Percentiles rank a stretch among this genome's conserved stretches.
Evolutionary conservation across 2,113 vertebrate species (phyloP).

Genomic region (Chelonoidis abingdonii): DNA sequence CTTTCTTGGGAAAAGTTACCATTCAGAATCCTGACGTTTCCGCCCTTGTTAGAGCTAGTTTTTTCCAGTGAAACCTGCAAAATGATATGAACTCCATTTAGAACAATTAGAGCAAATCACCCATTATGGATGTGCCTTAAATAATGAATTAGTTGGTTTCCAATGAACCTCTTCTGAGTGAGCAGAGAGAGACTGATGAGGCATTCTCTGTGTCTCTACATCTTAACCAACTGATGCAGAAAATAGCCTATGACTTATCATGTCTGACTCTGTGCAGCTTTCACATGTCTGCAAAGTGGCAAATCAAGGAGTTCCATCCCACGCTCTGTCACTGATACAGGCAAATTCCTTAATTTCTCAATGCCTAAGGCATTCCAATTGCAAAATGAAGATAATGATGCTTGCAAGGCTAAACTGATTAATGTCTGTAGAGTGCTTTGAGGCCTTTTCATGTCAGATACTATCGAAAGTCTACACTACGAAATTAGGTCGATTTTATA

Average conservation of each 20-base stretch:
- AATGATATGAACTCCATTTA: slow-evolving; percentile 27
- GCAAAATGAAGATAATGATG: background rate
- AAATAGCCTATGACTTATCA: slow-evolving; percentile 1
- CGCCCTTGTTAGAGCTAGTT: background rate
- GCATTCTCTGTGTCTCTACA: background rate
- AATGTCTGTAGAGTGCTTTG: background rate
- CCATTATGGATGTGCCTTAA: slow-evolving; percentile 6
- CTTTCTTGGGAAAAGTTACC: background rate
- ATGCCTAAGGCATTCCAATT: background rate
- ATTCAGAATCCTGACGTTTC: background rate
- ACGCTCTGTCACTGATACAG: background rate
- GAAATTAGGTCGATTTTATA: too few relatives aligned
- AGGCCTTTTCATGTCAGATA: background rate
- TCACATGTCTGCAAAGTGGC: background rate
- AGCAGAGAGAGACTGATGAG: slow-evolving; percentile 9
- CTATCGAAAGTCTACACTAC: background rate
- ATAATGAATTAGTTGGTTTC: slow-evolving; percentile 51
- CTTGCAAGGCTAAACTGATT: background rate
- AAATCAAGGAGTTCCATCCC: background rate
- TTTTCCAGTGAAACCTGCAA: slow-evolving; percentile 4
- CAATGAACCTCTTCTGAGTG: slow-evolving; percentile 30
- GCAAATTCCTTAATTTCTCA: background rate
- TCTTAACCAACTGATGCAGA: slow-evolving; percentile 17
- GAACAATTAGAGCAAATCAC: slow-evolving; percentile 39
- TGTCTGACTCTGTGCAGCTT: background rate